A percentile compares a stretch with the other conserved stretches of the same genome.
Conservation (phyloP, 1,140 invertebrate species). For the Coenobita brevimanus region DNA sequence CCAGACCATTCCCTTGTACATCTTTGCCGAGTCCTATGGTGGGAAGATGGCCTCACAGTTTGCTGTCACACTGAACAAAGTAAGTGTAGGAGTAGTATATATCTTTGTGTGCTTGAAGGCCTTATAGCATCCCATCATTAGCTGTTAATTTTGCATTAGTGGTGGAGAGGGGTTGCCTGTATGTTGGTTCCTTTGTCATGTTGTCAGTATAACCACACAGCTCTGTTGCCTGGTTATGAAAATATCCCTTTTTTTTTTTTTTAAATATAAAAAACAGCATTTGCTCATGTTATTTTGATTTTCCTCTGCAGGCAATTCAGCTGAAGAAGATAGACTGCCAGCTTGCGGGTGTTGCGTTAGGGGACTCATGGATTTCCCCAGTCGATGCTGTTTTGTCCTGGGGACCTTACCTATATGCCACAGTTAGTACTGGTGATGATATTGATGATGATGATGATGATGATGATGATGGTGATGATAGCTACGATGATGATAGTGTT, state of each 20-base stretch:
- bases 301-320: conserved; percentile 27
- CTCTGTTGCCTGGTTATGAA: neutral
- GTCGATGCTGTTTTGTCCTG: conserved; percentile 49
- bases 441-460: neutral
- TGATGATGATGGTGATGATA: neutral
- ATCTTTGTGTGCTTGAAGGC: no score
- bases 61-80: conserved; percentile 44
- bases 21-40: conserved; percentile 60
- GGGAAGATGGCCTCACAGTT: conserved; percentile 55
- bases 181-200: neutral
- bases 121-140: no score
- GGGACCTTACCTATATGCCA: conserved; percentile 54
- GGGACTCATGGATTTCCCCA: conserved; percentile 54
- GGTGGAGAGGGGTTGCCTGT: no score
- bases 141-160: no score
- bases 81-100: no score
- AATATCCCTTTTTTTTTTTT: neutral
- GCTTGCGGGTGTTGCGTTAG: conserved; percentile 47
- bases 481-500: neutral
- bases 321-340: conserved; percentile 50
- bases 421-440: conserved; percentile 15
- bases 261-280: neutral
- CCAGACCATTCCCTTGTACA: conserved; percentile 42
- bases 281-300: neutral
- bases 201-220: neutral